Conservation (phyloP, 1,140 invertebrate genomes). For the Drosophila guanche region DNA sequence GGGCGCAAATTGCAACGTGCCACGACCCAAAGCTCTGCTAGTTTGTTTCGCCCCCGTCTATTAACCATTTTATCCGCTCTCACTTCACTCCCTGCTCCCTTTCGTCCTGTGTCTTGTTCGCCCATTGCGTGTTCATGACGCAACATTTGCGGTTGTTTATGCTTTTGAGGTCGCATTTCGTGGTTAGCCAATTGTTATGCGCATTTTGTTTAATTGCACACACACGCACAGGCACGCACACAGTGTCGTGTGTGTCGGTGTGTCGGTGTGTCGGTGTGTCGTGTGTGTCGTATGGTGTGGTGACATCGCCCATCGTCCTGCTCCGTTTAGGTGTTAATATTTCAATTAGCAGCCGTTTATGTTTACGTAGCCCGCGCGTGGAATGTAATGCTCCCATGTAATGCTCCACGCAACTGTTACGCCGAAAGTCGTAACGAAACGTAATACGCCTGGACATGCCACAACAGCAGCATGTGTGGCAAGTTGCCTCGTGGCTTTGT, state of each 20-base stretch:
- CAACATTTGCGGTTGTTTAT: constrained; percentile 78
- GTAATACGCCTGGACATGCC: background rate
- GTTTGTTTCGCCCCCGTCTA: no score
- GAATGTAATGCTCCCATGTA: constrained; percentile 49
- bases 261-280: constrained; percentile 1
- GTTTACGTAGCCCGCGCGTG: constrained; percentile 42
- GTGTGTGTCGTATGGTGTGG: constrained; percentile 22
- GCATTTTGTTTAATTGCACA: constrained; percentile 75
- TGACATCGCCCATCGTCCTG: constrained; percentile 41
- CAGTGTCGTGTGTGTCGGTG: constrained; percentile 16
- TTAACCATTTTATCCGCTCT: background rate
- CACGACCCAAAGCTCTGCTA: no score
- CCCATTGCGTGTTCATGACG: constrained; percentile 72
- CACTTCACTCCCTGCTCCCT: background rate
- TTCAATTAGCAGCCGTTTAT: constrained; percentile 76
- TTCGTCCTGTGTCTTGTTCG: constrained; percentile 24
- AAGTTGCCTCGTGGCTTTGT: background rate
- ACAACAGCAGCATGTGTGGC: background rate
- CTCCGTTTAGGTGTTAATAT: constrained; percentile 72
- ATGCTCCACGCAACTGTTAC: constrained; percentile 73
- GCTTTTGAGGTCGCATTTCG: constrained; percentile 77
- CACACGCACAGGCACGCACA: constrained; percentile 29
- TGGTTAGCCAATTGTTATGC: constrained; percentile 76
- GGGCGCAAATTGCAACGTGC: no score
- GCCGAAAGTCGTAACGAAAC: constrained; percentile 38